Evolutionary conservation across 37 sponge, comb jelly and placozoan species (phyloP).

Genomic region (Axinella damicornis): DNA sequence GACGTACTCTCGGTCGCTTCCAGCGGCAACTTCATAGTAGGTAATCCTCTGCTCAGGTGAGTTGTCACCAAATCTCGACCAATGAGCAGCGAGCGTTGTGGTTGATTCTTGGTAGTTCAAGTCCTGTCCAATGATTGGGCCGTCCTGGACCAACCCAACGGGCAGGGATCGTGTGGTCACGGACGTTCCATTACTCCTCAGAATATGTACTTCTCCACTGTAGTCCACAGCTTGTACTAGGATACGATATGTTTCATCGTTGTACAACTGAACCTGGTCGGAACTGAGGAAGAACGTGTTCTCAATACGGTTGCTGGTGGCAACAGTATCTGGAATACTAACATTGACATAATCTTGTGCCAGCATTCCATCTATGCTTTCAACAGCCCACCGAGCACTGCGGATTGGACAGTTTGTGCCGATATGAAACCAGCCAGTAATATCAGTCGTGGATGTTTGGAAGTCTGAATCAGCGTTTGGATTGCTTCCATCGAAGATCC

Average conservation of each 20-base stretch:
- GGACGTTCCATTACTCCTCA: slow-evolving; percentile 58
- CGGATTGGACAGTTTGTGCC: slow-evolving; percentile 69
- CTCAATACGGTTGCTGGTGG: neutral
- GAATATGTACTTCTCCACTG: slow-evolving; percentile 45
- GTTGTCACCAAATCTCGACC: slow-evolving; percentile 79
- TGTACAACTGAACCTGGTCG: slow-evolving; percentile 57
- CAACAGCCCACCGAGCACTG: slow-evolving; percentile 62
- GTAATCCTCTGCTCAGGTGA: slow-evolving; percentile 66
- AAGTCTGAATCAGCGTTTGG: slow-evolving; percentile 54
- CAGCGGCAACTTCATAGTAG: slow-evolving; percentile 79
- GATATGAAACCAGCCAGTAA: slow-evolving; percentile 23
- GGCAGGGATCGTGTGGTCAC: slow-evolving; percentile 59
- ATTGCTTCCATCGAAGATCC: slow-evolving; percentile 70
- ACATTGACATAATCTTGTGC: slow-evolving; percentile 40
- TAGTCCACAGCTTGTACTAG: slow-evolving; percentile 67
- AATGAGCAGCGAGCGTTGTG: slow-evolving; percentile 53
- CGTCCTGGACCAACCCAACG: slow-evolving; percentile 76
- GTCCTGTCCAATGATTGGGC: slow-evolving; percentile 61
- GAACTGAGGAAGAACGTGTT: slow-evolving; percentile 46
- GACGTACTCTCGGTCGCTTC: slow-evolving; percentile 62
- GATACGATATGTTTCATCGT: slow-evolving; percentile 77
- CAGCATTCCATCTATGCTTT: slow-evolving; percentile 62
- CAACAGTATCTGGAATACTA: neutral
- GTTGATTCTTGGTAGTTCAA: slow-evolving; percentile 79
- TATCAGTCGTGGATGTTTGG: slow-evolving; percentile 61